A percentile compares a stretch with the other conserved stretches of the same genome.
These are phyloP conservation scores for Myrmecophaga tridactyla DNA, from an alignment of 2,113 vertebrate species.

Conservation along the genomic window DNA sequence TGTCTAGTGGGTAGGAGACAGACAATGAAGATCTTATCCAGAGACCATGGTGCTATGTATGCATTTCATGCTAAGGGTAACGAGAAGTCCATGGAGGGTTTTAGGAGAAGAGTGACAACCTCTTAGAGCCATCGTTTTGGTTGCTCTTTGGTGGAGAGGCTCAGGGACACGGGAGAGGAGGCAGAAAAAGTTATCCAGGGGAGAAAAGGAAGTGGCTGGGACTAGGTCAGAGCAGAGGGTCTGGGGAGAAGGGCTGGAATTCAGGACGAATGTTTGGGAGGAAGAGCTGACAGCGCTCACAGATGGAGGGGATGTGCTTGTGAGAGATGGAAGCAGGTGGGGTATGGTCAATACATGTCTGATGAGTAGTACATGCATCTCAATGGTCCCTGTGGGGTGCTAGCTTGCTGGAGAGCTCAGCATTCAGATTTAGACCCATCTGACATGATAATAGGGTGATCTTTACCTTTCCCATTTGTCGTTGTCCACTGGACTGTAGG, in stretches of 20 bases:
- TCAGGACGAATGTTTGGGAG: not conserved
- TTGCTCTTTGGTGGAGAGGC: not conserved
- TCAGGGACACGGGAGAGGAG: not conserved
- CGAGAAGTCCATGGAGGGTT: not conserved
- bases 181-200: not conserved
- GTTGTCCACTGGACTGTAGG: not conserved
- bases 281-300: not conserved
- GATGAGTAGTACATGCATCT: not conserved
- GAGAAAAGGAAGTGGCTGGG: not conserved
- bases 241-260: not conserved
- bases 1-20: accelerated
- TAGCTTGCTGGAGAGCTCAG: not conserved
- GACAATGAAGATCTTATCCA: not conserved
- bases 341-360: not conserved
- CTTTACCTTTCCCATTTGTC: not conserved
- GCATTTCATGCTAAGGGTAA: not conserved
- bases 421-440: not conserved
- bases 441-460: not conserved
- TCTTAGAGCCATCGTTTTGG: not conserved
- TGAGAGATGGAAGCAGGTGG: not conserved
- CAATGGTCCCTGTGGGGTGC: not conserved
- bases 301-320: too few species aligned
- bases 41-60: accelerated
- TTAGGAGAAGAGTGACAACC: not conserved
- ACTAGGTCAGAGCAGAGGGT: not conserved